Evolutionary conservation across 2,113 vertebrate species (phyloP).

Genomic region (Apaloderma vittatum): DNA sequence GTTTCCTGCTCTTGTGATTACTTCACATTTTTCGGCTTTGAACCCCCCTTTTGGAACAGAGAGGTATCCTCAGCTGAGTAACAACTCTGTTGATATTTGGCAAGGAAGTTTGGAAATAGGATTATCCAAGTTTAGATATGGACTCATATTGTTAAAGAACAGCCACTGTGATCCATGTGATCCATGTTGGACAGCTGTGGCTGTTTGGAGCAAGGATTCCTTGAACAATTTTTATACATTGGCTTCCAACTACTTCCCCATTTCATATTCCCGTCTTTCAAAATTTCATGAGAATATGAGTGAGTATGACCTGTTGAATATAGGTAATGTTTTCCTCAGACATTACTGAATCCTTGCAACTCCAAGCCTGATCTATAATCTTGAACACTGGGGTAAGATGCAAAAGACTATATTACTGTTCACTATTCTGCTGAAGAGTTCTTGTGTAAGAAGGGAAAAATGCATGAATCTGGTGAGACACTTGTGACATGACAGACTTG

Average conservation of each 20-base stretch:
- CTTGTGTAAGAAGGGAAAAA: neutral
- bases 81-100: neutral
- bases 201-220: neutral
- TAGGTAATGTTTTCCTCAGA: neutral
- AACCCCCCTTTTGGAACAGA: neutral
- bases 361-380: neutral
- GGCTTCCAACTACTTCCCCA: neutral
- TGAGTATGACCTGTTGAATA: neutral
- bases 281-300: neutral
- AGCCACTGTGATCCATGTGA: neutral
- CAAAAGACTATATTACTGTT: neutral
- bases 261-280: neutral
- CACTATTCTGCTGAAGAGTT: neutral
- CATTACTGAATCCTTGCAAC: neutral
- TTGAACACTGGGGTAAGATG: neutral
- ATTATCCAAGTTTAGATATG: neutral
- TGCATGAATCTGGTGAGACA: neutral
- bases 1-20: neutral
- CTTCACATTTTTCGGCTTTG: neutral
- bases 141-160: neutral
- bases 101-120: neutral
- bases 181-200: neutral
- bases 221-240: neutral
- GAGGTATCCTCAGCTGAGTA: neutral
- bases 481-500: neutral